Base-by-base conservation (phyloP, 1,140 invertebrate genomes). In the Camponotus floridanus region DNA sequence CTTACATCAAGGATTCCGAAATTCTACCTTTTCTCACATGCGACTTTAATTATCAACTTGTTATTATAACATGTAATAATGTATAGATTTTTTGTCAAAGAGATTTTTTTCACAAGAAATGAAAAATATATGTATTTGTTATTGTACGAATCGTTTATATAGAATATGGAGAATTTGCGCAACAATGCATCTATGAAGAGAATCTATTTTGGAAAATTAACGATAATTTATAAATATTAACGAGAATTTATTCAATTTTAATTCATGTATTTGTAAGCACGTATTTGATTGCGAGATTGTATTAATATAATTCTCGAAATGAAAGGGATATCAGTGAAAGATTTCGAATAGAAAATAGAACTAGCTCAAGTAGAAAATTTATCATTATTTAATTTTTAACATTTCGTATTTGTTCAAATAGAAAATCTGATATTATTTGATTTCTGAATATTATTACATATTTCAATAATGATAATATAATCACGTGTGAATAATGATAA, bases 401-500 rank as follows among this genome's bases (percentile, higher is more conserved):
- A 0, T 26, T 26, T 26, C 26, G 26, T 13, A 48, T 31, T 76
- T 31, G 36, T 5, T 64, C 5, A n/a, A 45, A 15, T 39, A 33
- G 5, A 13, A 76, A 76, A 76, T 13, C 9, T 8, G 57, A 2
- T 15, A 42, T 31, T 31, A 42, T 57, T 61, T 3, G 15, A 15
- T 76, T 33, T 13, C 13, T 15, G 26, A 0, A 0, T 26, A 45
- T 76, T 76, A 62, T 13, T 33, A 7, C 57, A 48, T 45, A 33
- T 76, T 45, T 62, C 45, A 36, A 36, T 73, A 57, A 59, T 64
- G 26, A 76, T n/a, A n/a, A n/a, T 21, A n/a, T 2, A 26, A 26
- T 26, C 0, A 26, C 26, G 5, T 59, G 3, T 39, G 15, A 61
- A n/a, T 59, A 6, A 61, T 8, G 26, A 61, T 76, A 36, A 76